Percentiles rank a stretch among this genome's conserved stretches.
phyloP scores from a whole-genome alignment of 2,797 vertebrate genomes.

The Pygocentrus nattereri region DNA sequence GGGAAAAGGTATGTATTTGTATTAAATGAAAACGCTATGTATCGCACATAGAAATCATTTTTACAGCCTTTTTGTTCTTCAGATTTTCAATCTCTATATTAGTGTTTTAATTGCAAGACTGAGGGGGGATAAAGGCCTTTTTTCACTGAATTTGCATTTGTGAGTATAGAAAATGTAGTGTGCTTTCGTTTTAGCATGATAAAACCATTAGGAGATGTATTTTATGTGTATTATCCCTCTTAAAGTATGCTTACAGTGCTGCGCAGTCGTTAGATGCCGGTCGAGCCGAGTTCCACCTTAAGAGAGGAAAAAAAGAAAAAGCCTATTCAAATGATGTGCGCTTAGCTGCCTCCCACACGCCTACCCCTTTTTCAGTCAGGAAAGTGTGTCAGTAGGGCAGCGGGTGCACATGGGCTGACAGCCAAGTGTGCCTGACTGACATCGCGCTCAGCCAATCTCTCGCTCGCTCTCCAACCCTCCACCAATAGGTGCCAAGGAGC shows the following conservation, averaged over 20 bases:
- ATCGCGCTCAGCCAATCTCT: constrained; percentile 66
- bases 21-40: no score
- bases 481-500: constrained; percentile 67
- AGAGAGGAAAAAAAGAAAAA: constrained; percentile 64
- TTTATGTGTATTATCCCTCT: not conserved
- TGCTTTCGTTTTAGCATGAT: no score
- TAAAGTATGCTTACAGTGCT: not conserved
- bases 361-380: constrained; percentile 70
- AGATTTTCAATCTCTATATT: no score
- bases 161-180: no score
- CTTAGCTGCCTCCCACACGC: constrained; percentile 63
- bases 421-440: constrained; percentile 52
- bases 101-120: no score
- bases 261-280: no score
- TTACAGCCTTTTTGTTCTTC: no score
- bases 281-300: constrained; percentile 75
- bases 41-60: no score
- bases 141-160: no score
- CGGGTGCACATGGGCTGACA: constrained; percentile 77
- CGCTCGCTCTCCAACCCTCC: constrained; percentile 7
- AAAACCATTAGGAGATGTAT: not conserved
- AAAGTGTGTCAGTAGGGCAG: constrained; percentile 90
- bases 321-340: constrained; percentile 46
- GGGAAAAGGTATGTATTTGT: no score
- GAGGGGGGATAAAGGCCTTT: no score